Base-by-base conservation (phyloP, 1,140 invertebrate species). In the Neoseiulus cucumeris region DNA sequence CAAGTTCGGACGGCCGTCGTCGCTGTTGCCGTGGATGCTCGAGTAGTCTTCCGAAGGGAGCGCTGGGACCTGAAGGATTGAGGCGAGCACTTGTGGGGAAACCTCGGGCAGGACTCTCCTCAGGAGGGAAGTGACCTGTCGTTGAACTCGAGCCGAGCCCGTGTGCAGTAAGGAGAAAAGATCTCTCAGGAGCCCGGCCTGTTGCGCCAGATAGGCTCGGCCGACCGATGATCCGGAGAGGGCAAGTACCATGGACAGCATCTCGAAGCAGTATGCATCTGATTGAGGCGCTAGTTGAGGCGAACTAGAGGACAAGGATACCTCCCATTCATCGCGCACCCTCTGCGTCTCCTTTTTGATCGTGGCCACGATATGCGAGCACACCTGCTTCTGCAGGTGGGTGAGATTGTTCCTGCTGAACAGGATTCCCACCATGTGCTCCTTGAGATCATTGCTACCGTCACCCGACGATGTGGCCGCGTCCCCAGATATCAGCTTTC, bases 251-350 rank as follows among this genome's bases (percentile, higher is more conserved):
- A 96, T 88, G 0, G 89, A 94, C 7, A 97, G 76, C 87, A 97
- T 91, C 79, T 97, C 91, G 75, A 97, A 97, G 77, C 91, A 96
- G 73, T 95, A 96, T 7, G 89, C 90, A 77, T 96, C 92, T 1
- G 84, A 76, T 17, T 76, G 73, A 68, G 74, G 77, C 65, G 71
- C 72, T 64, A 76, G 70, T 65, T 73, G 72, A 7, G 68, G 69
- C 64, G 71, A 68, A 65, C 73, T 68, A 66, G 72, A 69, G 33
- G 69, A 69, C 45, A 78, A 70, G 25, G 71, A 68, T 18, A 72
- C 76, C 72, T 93, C 89, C 89, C 91, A 95, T 72, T 92, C 89
- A 71, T 95, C 90, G 47, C 85, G 80, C 1, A 91, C 83, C 1
- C 86, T 80, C 55, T 82, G 75, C 0, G 89, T 84, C 76, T 97